These are phyloP conservation scores for Mustela nigripes DNA, from an alignment of 2,113 vertebrate genomes.

Conservation along the genomic window DNA sequence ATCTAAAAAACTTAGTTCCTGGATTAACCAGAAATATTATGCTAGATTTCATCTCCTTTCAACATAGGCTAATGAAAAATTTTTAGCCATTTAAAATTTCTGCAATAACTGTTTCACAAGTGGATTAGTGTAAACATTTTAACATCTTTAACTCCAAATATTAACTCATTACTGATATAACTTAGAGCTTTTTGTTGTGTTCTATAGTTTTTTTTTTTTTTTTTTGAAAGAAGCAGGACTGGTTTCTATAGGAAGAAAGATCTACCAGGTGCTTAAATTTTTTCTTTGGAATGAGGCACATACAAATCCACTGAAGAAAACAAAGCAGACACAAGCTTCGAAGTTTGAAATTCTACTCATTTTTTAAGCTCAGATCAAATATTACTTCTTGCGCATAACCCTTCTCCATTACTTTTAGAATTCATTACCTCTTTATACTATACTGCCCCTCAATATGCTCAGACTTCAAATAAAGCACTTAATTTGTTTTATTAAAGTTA, in stretches of 20 bases:
- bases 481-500: slow-evolving; percentile 22
- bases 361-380: slow-evolving; percentile 51
- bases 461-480: slow-evolving; percentile 25
- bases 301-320: not conserved
- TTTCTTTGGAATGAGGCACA: not conserved
- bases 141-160: slow-evolving; percentile 5
- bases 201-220: not conserved
- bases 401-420: not conserved
- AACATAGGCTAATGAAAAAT: not conserved
- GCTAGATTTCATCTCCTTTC: not conserved
- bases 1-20: slow-evolving; percentile 32
- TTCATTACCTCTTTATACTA: not conserved
- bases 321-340: not conserved
- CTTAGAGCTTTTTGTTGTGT: not conserved
- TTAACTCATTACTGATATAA: slow-evolving; percentile 4
- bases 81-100: not conserved
- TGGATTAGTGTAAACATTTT: not conserved
- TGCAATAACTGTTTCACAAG: not conserved
- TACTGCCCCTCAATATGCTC: not conserved
- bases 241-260: slow-evolving; percentile 19
- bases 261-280: not conserved
- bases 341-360: not conserved
- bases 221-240: not conserved
- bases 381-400: slow-evolving; percentile 3
- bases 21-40: not conserved